Evolutionary conservation across 2,113 vertebrate genomes (phyloP), one percentile per base, ranked within the genome.

Genomic region (Verasper variegatus): DNA sequence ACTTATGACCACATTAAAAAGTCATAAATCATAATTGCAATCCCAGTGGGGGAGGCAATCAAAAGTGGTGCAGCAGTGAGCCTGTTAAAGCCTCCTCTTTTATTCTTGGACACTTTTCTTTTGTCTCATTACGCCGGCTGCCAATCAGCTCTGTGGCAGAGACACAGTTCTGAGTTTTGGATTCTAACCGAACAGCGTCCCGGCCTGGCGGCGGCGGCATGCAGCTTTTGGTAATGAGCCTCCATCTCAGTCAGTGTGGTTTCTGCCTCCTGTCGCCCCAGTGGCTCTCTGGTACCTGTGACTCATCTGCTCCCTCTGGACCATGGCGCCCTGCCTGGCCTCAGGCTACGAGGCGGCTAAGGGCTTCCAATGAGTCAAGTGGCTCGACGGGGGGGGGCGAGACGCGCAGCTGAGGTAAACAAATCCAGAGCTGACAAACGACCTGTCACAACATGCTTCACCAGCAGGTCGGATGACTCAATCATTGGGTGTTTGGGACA

Each of bases 381-480:
- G 85, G 31, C 79, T 17, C 79, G 54, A 49, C 67, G 35, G 31
- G 31, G 31, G 27, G 27, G 27, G 87, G 83, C 45, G 70, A 72
- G 81, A 64, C 37, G 18, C 52, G n/a, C 72, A 83, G 83, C 81
- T 81, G 84, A 85, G 84, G 77, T 85, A 87, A 90, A 90, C 88
- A 90, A 79, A 84, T 60, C 86, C 80, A 55, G 63, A 75, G 71
- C 62, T 78, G 60, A 71, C 65, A 27, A 67, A 67, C 24, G 80
- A 75, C 85, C 84, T 91, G 91, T 93, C 92, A 90, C 83, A 92
- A 90, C 88, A 89, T 42, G 69, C 89, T 91, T 81, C 73, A 26
- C 40, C 73, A 67, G 69, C 77, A 40, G 73, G 62, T 51, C 3
- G 69, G 71, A 91, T 80, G 82, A 89, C 83, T 93, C 88, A 86